Evolutionary conservation across 2,888 invertebrate genomes (phyloP).

Genomic region (Bombylius discolor): DNA sequence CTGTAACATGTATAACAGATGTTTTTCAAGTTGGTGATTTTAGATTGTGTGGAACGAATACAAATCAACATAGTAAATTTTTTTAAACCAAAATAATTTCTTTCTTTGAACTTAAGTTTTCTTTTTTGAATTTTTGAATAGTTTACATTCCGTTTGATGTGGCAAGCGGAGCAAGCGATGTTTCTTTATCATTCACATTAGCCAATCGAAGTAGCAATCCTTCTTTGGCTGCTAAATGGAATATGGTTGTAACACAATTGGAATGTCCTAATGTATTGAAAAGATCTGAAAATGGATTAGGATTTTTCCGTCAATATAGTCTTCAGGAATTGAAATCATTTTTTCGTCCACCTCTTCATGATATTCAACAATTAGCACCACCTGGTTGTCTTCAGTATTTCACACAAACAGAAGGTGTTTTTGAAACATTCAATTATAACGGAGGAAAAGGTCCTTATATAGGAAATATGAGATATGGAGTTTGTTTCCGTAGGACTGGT

Average conservation of each 20-base stretch:
- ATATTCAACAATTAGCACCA: constrained; percentile 39
- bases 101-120: background rate
- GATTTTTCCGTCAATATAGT: background rate
- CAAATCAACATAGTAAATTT: constrained; percentile 45
- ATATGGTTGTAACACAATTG: constrained; percentile 47
- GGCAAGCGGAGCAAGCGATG: constrained; percentile 23
- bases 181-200: constrained; percentile 38
- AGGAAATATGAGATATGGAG: constrained; percentile 45
- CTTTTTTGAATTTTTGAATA: background rate
- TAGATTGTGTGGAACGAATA: constrained; percentile 47
- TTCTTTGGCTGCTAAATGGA: constrained; percentile 42
- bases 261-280: constrained; percentile 36
- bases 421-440: constrained; percentile 50
- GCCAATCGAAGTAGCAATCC: constrained; percentile 28
- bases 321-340: constrained; percentile 25
- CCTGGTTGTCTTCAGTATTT: constrained; percentile 55
- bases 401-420: constrained; percentile 42
- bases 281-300: background rate
- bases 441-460: constrained; percentile 43
- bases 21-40: constrained; percentile 23
- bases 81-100: background rate
- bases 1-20: constrained; percentile 17
- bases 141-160: constrained; percentile 30
- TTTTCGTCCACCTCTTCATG: constrained; percentile 23
- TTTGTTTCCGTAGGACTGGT: constrained; percentile 43